A percentile compares a stretch with the other conserved stretches of the same genome.
These are phyloP conservation scores for Panopea generosa DNA, from an alignment of 2,888 invertebrate genomes.

Conservation along the genomic window DNA sequence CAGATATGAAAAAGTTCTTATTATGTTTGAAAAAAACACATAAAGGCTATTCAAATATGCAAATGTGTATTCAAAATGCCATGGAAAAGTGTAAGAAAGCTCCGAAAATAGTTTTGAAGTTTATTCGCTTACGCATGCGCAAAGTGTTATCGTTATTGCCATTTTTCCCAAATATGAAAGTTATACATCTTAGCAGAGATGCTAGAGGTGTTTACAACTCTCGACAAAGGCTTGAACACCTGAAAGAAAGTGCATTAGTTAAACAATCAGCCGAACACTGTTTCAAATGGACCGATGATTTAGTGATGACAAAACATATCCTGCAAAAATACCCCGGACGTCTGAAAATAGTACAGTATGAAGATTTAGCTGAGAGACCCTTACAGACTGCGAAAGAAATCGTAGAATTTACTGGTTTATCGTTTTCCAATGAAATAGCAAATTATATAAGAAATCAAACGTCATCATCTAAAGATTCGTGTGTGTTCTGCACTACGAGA, in stretches of 20 bases:
- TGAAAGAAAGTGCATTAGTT: neutral
- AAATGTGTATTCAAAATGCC: neutral
- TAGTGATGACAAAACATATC: neutral
- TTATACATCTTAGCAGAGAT: constrained; percentile 21
- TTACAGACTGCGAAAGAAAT: neutral
- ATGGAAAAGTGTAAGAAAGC: neutral
- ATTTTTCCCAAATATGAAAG: constrained; percentile 21
- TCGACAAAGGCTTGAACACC: neutral
- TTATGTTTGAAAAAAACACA: no score
- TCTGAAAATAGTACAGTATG: constrained; percentile 8
- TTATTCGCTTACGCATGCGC: constrained; percentile 8
- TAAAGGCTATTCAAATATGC: neutral
- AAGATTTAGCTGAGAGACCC: constrained; percentile 15
- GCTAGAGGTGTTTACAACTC: constrained; percentile 29
- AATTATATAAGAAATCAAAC: constrained; percentile 3
- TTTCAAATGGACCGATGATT: neutral
- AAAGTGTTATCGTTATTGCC: neutral
- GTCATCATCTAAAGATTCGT: neutral
- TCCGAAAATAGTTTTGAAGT: constrained; percentile 7
- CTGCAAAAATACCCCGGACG: constrained; percentile 5
- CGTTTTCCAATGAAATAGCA: neutral
- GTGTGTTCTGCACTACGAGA: constrained; percentile 4
- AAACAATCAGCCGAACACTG: neutral
- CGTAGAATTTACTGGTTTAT: constrained; percentile 4
- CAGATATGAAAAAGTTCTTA: no score